Conservation (phyloP, 2,113 vertebrate genomes). For the Heterotis niloticus region DNA sequence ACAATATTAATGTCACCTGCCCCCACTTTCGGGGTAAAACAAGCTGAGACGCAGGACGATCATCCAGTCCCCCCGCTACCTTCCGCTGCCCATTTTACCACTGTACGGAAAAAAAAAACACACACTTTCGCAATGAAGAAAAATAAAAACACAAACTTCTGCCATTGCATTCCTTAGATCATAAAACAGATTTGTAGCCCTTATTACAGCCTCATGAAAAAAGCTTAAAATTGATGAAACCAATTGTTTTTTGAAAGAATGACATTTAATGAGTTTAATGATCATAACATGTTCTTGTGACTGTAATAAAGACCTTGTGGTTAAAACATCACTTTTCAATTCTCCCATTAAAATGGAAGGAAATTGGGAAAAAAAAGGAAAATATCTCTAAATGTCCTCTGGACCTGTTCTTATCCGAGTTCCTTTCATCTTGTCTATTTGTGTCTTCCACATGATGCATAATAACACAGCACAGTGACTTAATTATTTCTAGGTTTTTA, state of each 20-base stretch:
- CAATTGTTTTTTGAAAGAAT: constrained; percentile 36
- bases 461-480: constrained; percentile 7
- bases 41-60: too few species aligned
- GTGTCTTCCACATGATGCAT: constrained; percentile 32
- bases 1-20: constrained; percentile 9
- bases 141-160: background rate
- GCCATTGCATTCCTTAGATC: background rate
- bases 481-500: constrained; percentile 12
- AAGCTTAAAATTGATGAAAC: constrained; percentile 24
- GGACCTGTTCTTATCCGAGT: constrained; percentile 29
- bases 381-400: constrained; percentile 26
- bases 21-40: background rate
- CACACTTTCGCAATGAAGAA: too few species aligned
- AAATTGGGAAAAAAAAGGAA: constrained; percentile 8
- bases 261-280: constrained; percentile 38
- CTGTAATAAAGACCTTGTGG: constrained; percentile 40
- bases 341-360: constrained; percentile 29
- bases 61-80: too few species aligned
- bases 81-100: too few species aligned
- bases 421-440: constrained; percentile 31
- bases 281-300: constrained; percentile 44
- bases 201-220: constrained; percentile 26
- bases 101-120: too few species aligned
- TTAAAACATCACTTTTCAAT: constrained; percentile 36
- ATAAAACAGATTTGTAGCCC: background rate